phyloP scores from a whole-genome alignment of 2,797 vertebrate species.

The Ptychobarbus kaznakovi region DNA sequence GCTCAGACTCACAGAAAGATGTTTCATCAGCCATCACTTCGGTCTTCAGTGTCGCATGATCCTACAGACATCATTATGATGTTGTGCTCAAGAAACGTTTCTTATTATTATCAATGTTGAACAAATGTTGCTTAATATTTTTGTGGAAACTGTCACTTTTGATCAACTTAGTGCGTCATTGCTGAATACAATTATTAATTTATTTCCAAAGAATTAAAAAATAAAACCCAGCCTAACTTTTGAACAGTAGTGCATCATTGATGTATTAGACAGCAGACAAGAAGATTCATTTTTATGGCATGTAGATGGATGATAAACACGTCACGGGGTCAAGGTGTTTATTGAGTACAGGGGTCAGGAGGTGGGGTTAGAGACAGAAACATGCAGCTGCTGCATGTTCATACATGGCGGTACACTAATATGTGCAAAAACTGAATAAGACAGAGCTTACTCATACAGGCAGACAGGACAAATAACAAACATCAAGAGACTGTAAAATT shows the following conservation, averaged over 20 bases:
- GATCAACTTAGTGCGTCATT: neutral
- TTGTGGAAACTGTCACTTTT: neutral
- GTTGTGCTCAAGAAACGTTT: neutral
- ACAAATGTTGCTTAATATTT: neutral
- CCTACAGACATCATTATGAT: neutral
- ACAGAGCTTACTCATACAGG: neutral
- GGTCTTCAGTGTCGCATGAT: neutral
- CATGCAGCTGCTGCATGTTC: conserved; percentile 1
- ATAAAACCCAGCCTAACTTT: neutral
- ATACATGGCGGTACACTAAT: neutral
- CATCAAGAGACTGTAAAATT: neutral
- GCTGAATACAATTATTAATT: neutral
- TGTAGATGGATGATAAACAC: conserved; percentile 15
- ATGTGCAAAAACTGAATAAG: conserved; percentile 9
- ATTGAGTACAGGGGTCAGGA: conserved; percentile 3
- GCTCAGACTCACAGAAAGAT: neutral
- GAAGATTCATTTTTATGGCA: conserved; percentile 22
- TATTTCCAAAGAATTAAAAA: too few species aligned
- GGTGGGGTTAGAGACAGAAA: neutral
- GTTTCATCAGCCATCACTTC: neutral
- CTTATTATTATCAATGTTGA: neutral
- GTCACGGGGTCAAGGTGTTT: conserved; percentile 6
- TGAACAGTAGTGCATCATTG: neutral
- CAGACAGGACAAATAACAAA: neutral
- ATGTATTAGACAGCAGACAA: conserved; percentile 8